Conservation (phyloP, 2,113 vertebrate species). For the Philantomba maxwellii region DNA sequence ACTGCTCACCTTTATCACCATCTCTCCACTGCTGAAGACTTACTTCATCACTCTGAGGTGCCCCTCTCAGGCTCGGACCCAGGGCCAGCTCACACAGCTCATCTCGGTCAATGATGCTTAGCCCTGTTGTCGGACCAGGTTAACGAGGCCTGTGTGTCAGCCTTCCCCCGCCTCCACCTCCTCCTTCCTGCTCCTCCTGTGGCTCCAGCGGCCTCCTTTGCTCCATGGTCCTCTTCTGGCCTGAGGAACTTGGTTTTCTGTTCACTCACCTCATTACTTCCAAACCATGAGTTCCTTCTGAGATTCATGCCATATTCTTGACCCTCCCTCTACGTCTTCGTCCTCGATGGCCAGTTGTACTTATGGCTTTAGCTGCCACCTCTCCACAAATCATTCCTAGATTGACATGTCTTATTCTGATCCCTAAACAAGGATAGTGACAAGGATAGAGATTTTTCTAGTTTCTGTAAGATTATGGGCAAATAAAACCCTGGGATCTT, state of each 20-base stretch:
- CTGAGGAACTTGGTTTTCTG: neutral
- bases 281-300: neutral
- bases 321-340: neutral
- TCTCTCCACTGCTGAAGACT: neutral
- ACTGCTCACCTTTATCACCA: neutral
- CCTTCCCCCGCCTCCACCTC: neutral
- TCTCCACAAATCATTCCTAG: neutral
- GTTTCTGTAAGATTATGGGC: neutral
- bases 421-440: neutral
- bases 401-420: neutral
- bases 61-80: neutral
- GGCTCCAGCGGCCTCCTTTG: neutral
- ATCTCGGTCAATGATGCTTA: neutral
- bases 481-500: neutral
- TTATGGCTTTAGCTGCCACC: neutral
- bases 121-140: neutral
- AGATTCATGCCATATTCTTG: neutral
- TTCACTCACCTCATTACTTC: neutral
- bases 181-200: neutral
- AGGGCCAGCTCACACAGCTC: neutral
- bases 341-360: neutral
- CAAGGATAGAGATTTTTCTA: neutral
- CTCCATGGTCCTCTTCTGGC: neutral
- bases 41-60: fast-evolving
- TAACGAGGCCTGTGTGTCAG: neutral